Percentiles rank a stretch among this genome's conserved stretches.
These are phyloP conservation scores for Elymnias hypermnestra DNA, from an alignment of 1,140 invertebrate species.

Conservation along the genomic window DNA sequence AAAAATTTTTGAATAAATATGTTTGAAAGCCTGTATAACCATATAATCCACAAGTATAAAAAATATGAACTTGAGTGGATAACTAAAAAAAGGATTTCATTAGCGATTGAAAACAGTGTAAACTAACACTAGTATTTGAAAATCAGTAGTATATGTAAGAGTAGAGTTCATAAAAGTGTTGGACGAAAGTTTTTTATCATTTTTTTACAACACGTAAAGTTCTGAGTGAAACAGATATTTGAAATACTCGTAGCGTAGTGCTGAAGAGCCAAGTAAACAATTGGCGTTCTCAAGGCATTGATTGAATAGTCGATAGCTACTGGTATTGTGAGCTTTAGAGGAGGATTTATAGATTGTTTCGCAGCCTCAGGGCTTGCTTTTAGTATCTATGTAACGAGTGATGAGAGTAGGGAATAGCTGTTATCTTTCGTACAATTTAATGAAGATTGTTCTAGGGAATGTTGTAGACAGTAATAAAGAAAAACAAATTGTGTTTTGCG, in stretches of 20 bases:
- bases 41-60: no score
- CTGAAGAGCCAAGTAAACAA: constrained; percentile 15
- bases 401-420: neutral
- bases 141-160: no score
- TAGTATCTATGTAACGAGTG: constrained; percentile 10
- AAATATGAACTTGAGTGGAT: no score
- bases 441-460: neutral
- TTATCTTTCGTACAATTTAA: neutral
- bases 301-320: constrained; percentile 21
- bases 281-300: constrained; percentile 15
- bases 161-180: no score
- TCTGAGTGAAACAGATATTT: constrained; percentile 4
- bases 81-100: no score
- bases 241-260: constrained; percentile 1
- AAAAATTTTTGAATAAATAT: no score
- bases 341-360: constrained; percentile 18
- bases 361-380: constrained; percentile 12
- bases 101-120: no score
- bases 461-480: no score
- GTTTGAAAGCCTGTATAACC: no score
- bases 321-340: constrained; percentile 20
- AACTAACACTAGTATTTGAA: no score
- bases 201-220: neutral
- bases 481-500: no score
- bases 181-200: neutral